Evolutionary conservation across 92 coral and sea anemone species (phyloP), one percentile per base, ranked within the genome.

Genomic region (Montipora capitata): DNA sequence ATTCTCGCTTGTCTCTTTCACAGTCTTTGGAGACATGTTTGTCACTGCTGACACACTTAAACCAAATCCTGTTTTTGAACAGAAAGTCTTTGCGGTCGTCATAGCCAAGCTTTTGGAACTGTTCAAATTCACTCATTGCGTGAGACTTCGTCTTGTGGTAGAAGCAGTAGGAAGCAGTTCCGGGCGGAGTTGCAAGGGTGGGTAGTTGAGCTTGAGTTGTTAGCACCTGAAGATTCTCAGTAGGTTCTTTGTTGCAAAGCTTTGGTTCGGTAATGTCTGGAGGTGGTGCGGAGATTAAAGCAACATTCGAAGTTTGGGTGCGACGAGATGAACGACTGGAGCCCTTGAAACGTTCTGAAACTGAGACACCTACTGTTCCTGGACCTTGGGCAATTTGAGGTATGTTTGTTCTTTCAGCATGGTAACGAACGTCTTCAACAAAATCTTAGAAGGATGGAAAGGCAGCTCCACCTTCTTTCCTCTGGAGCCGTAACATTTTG

Each of bases 71-170:
- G 72, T 67, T 67, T 38, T 35, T 67, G 14, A 68, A 73, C 17
- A 94, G n/a, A 73, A 94, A 94, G 12, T 92, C 89, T 87, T 79
- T 89, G 27, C 89, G 80, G n/a, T 90, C 78, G n/a, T 92, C 91
- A 20, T 85, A 87, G 54, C 89, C 80, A 8, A 89, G 58, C 39
- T 15, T 76, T 40, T 76, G 68, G 14, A 76, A 76, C 81, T 76
- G 56, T 13, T 76, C 81, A 40, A 56, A 58, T 54, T 58, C 68
- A 59, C 15, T 76, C 81, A 13, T 76, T 39, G 51, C 68, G 40
- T 76, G 92, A 5, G 92, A 82, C 27, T 58, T 71, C 64, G 81
- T 84, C 89, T 86, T 75, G 77, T 86, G 97, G 49, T 88, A 91
- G 61, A 91, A 80, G 77, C 93, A 94, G 80, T 35, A 88, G 10